A percentile compares a stretch with the other conserved stretches of the same genome.
Evolutionary conservation across 2,888 invertebrate species (phyloP).

Genomic region (Opisthograptis luteolata): DNA sequence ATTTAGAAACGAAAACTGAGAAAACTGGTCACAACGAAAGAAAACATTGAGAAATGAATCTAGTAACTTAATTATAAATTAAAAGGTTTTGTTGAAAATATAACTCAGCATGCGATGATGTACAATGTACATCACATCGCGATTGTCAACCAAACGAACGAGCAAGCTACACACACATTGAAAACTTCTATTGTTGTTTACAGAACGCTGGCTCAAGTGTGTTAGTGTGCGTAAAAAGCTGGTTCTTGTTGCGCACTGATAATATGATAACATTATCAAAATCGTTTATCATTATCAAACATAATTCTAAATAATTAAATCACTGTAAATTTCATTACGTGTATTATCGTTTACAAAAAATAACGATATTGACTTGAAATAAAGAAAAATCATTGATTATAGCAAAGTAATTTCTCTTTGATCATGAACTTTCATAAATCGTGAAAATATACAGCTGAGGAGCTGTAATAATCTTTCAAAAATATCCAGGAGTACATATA

Average conservation of each 20-base stretch:
- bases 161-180: slow-evolving; percentile 81
- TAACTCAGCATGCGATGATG: slow-evolving; percentile 83
- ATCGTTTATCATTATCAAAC: slow-evolving; percentile 44
- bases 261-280: slow-evolving; percentile 79
- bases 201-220: slow-evolving; percentile 65
- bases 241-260: slow-evolving; percentile 73
- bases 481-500: too few species aligned
- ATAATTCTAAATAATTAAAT: slow-evolving; percentile 3
- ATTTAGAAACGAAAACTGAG: slow-evolving; percentile 86
- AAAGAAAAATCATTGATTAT: too few species aligned
- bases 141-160: slow-evolving; percentile 83
- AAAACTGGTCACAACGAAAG: slow-evolving; percentile 79
- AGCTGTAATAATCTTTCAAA: too few species aligned
- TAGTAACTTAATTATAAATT: slow-evolving; percentile 78
- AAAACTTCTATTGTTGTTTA: slow-evolving; percentile 72
- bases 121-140: slow-evolving; percentile 84
- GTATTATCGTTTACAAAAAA: too few species aligned
- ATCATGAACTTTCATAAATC: too few species aligned
- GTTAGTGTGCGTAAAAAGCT: slow-evolving; percentile 62
- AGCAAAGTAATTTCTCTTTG: too few species aligned
- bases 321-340: too few species aligned
- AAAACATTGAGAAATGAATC: slow-evolving; percentile 83
- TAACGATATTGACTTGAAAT: too few species aligned
- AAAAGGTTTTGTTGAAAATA: slow-evolving; percentile 80
- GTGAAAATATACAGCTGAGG: too few species aligned